A percentile compares a stretch with the other conserved stretches of the same genome.
phyloP scores from a whole-genome alignment of 2,113 vertebrate species.

The Tonatia bakeri region DNA sequence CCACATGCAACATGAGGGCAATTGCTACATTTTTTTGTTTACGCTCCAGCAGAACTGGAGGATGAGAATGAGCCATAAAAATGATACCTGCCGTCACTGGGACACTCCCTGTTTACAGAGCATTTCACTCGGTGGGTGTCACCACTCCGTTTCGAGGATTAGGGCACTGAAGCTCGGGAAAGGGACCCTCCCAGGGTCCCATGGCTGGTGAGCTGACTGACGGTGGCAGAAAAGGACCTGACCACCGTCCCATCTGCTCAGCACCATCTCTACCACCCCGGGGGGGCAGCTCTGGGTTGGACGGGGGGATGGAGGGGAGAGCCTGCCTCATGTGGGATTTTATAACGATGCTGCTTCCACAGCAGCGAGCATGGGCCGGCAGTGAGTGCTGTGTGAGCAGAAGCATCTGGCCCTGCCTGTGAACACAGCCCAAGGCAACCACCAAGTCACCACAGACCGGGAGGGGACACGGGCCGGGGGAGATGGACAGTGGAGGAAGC shows the following conservation, averaged over 20 bases:
- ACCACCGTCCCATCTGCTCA: background rate
- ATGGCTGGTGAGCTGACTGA: background rate
- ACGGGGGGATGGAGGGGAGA: background rate
- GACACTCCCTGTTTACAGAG: background rate
- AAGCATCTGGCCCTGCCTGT: fast-evolving
- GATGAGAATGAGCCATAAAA: conserved; percentile 36
- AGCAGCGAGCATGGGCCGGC: background rate
- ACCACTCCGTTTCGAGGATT: background rate
- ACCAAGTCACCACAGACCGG: background rate
- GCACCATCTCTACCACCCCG: background rate
- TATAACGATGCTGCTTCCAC: too few relatives aligned
- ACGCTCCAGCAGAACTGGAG: background rate
- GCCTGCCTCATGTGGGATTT: fast-evolving
- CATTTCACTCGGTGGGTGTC: background rate
- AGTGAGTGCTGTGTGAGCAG: background rate
- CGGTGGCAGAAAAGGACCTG: background rate
- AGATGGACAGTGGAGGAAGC: background rate
- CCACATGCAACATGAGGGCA: conserved; percentile 1
- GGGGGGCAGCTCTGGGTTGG: too few relatives aligned
- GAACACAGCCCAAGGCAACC: background rate
- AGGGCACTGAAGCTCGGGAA: background rate
- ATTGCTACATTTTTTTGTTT: conserved; percentile 20
- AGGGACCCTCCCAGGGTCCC: background rate
- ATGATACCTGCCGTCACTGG: background rate
- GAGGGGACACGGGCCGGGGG: fast-evolving